A percentile compares a stretch with the other conserved stretches of the same genome.
Evolutionary conservation across 2,888 invertebrate species (phyloP).

Genomic region (Andrena bucephala): DNA sequence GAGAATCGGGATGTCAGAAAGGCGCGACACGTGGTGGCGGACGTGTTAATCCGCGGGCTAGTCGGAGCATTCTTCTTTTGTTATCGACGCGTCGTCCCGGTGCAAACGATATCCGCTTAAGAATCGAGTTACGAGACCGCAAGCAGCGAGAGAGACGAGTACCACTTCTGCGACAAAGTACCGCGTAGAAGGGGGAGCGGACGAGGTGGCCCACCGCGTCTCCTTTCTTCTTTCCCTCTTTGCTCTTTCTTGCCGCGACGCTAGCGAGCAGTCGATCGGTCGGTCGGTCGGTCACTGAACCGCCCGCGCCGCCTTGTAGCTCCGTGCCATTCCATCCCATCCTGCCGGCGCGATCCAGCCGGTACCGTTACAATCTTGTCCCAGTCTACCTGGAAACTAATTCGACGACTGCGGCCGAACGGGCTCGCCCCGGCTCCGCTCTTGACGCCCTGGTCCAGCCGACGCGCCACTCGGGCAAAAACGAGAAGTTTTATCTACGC

Average conservation of each 20-base stretch:
- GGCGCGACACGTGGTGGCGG: slow-evolving; percentile 9
- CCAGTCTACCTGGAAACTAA: slow-evolving; percentile 77
- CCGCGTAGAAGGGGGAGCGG: slow-evolving; percentile 13
- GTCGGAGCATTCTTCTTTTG: slow-evolving; percentile 36
- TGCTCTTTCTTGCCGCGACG: slow-evolving; percentile 59
- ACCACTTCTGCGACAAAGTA: slow-evolving; percentile 61
- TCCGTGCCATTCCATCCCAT: slow-evolving; percentile 75
- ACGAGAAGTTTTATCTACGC: slow-evolving; percentile 18
- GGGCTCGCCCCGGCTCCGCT: slow-evolving; percentile 37
- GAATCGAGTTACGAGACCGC: slow-evolving; percentile 72
- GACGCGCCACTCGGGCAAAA: neutral
- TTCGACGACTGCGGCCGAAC: slow-evolving; percentile 44
- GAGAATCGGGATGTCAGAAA: neutral
- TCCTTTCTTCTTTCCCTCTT: slow-evolving; percentile 41
- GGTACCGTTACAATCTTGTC: slow-evolving; percentile 80
- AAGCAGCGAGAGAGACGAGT: slow-evolving; percentile 62
- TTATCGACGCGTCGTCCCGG: slow-evolving; percentile 52
- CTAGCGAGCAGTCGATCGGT: slow-evolving; percentile 72
- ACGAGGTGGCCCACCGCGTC: slow-evolving; percentile 21
- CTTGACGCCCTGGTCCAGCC: slow-evolving; percentile 16
- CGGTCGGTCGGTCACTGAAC: slow-evolving; percentile 83
- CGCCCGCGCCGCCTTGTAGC: slow-evolving; percentile 78
- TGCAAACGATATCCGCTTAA: slow-evolving; percentile 72
- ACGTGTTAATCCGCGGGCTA: slow-evolving; percentile 47
- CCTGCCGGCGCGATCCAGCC: slow-evolving; percentile 73